phyloP scores from a whole-genome alignment of 2,113 vertebrate species.

The Galbula dea region DNA sequence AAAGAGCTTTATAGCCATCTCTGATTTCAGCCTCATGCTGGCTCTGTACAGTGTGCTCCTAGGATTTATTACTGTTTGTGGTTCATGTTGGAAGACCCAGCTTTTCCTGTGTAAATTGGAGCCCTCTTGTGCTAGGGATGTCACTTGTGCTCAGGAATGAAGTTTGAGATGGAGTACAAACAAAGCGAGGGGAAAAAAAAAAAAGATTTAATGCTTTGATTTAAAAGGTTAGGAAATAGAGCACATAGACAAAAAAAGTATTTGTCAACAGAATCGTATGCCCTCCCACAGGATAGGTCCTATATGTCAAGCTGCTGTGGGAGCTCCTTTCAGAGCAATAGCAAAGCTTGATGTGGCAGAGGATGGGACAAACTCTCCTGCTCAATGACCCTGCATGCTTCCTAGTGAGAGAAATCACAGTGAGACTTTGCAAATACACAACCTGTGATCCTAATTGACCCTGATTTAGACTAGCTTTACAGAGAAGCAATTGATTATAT shows the following conservation, averaged over 20 bases:
- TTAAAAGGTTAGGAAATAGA: neutral
- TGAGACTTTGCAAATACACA: neutral
- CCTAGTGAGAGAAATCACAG: neutral
- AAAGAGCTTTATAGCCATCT: neutral
- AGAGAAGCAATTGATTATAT: neutral
- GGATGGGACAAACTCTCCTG: neutral
- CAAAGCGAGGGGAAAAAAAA: neutral
- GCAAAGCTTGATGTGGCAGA: neutral
- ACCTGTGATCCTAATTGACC: neutral
- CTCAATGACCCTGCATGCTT: accelerated
- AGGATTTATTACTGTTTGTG: constrained; percentile 4
- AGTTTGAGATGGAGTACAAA: neutral
- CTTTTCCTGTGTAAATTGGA: neutral
- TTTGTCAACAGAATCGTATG: neutral
- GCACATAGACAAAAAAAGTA: neutral
- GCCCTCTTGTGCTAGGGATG: neutral
- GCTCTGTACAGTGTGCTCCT: neutral
- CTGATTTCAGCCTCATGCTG: constrained; percentile 12
- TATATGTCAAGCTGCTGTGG: neutral
- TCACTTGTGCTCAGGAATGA: neutral
- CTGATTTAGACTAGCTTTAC: neutral
- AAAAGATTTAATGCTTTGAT: neutral
- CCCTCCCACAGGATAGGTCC: neutral
- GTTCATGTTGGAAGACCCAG: neutral
- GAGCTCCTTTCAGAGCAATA: neutral